Conservation (phyloP, 1,140 invertebrate species). For the Sitodiplosis mosellana region DNA sequence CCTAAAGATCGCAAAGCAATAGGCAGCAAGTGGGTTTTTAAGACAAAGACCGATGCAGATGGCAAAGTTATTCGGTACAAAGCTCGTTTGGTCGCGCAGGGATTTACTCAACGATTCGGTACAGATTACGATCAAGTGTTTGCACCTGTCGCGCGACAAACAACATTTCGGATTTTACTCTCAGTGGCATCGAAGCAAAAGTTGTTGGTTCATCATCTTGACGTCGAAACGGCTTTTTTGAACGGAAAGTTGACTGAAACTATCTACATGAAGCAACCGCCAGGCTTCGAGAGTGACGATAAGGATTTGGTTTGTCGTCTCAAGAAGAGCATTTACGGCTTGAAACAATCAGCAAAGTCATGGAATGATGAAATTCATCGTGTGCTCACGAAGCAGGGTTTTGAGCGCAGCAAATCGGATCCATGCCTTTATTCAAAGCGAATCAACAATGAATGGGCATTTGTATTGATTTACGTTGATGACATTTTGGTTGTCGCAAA, state of each 20-base stretch:
- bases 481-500: constrained; percentile 4
- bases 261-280: constrained; percentile 22
- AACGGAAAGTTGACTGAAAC: constrained; percentile 21
- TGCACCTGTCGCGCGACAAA: constrained; percentile 10
- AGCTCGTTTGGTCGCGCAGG: constrained; percentile 11
- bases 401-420: constrained; percentile 7
- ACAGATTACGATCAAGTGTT: too few relatives aligned
- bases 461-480: constrained; percentile 5
- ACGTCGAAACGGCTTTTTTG: constrained; percentile 20
- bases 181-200: background rate
- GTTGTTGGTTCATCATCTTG: constrained; percentile 10
- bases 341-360: constrained; percentile 25
- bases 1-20: background rate
- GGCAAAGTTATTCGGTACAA: constrained; percentile 10
- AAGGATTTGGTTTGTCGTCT: constrained; percentile 12
- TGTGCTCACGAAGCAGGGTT: constrained; percentile 5
- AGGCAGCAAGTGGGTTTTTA: constrained; percentile 10
- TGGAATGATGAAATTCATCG: constrained; percentile 19
- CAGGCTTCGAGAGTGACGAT: constrained; percentile 13
- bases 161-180: constrained; percentile 8
- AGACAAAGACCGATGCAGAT: constrained; percentile 7
- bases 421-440: constrained; percentile 6
- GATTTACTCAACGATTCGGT: constrained; percentile 6
- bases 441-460: background rate
- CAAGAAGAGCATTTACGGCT: constrained; percentile 22